Evolutionary conservation across 2,113 vertebrate genomes (phyloP).

Genomic region (Hiodon alosoides): DNA sequence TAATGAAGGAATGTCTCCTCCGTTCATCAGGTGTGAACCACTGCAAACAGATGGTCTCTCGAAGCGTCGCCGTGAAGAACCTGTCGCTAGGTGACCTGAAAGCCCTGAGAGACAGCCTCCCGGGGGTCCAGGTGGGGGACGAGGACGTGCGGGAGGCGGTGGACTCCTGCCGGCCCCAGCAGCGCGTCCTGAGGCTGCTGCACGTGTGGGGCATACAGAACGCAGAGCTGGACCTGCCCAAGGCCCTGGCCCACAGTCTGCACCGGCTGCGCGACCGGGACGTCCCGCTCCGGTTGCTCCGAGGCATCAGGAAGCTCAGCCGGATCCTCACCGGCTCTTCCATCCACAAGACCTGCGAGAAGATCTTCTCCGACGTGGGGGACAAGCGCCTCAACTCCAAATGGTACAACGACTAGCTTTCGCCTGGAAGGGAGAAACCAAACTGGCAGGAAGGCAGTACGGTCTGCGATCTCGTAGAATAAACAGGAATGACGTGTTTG

Average conservation of each 20-base stretch:
- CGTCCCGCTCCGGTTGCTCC: slow-evolving; percentile 69
- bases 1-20: neutral
- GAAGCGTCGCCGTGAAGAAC: slow-evolving; percentile 67
- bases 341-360: slow-evolving; percentile 76
- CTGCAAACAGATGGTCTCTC: slow-evolving; percentile 77
- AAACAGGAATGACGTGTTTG: neutral
- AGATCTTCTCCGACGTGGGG: slow-evolving; percentile 75
- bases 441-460: neutral
- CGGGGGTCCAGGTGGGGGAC: slow-evolving; percentile 71
- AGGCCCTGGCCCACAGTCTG: slow-evolving; percentile 73
- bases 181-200: slow-evolving; percentile 80
- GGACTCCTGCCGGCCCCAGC: slow-evolving; percentile 64
- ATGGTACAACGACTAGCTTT: slow-evolving; percentile 52
- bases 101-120: slow-evolving; percentile 72
- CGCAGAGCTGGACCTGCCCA: slow-evolving; percentile 72
- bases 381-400: slow-evolving; percentile 65
- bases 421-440: neutral
- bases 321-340: slow-evolving; percentile 75
- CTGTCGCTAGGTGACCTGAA: slow-evolving; percentile 73
- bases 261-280: slow-evolving; percentile 71
- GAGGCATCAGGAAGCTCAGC: slow-evolving; percentile 75
- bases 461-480: neutral
- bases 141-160: slow-evolving; percentile 63
- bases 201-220: slow-evolving; percentile 84
- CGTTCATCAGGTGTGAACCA: slow-evolving; percentile 67